Evolutionary conservation across 2,888 invertebrate species (phyloP).

Genomic region (Caradrina clavipalpis): DNA sequence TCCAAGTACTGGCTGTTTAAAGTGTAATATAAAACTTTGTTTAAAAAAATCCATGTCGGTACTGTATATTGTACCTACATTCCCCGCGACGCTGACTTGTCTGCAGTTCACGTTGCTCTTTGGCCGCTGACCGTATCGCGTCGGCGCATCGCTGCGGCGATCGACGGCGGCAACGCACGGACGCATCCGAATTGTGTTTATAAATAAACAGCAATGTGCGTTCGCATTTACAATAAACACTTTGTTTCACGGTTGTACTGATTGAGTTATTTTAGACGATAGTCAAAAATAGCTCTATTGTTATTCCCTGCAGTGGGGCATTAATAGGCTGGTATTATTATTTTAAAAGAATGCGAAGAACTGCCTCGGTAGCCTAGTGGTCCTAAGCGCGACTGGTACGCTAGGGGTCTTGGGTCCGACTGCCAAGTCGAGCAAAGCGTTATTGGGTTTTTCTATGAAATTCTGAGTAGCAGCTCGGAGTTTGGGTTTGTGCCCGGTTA

Average conservation of each 20-base stretch:
- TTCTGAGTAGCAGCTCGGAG: too few relatives aligned
- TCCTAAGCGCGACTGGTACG: too few relatives aligned
- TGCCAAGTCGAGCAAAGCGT: too few relatives aligned
- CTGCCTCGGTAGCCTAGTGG: too few relatives aligned
- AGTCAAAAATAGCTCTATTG: neutral
- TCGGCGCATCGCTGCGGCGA: constrained; percentile 74
- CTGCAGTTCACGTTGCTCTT: constrained; percentile 57
- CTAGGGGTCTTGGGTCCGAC: too few relatives aligned
- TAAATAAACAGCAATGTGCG: constrained; percentile 73
- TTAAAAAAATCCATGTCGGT: neutral
- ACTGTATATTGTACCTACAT: constrained; percentile 42
- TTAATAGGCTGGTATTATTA: too few relatives aligned
- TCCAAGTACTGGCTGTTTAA: neutral
- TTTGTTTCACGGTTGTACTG: constrained; percentile 46
- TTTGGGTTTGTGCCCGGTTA: too few relatives aligned
- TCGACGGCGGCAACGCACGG: constrained; percentile 65
- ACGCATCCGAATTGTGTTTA: constrained; percentile 70
- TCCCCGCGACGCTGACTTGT: neutral
- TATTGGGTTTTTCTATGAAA: too few relatives aligned
- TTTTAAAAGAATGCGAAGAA: neutral
- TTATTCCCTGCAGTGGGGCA: neutral
- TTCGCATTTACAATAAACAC: constrained; percentile 51
- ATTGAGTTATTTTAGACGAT: constrained; percentile 19
- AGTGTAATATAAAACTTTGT: neutral
- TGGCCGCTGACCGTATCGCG: constrained; percentile 71